phyloP scores from a whole-genome alignment of 2,888 invertebrate species.

The Hemicrepidius hirtus region DNA sequence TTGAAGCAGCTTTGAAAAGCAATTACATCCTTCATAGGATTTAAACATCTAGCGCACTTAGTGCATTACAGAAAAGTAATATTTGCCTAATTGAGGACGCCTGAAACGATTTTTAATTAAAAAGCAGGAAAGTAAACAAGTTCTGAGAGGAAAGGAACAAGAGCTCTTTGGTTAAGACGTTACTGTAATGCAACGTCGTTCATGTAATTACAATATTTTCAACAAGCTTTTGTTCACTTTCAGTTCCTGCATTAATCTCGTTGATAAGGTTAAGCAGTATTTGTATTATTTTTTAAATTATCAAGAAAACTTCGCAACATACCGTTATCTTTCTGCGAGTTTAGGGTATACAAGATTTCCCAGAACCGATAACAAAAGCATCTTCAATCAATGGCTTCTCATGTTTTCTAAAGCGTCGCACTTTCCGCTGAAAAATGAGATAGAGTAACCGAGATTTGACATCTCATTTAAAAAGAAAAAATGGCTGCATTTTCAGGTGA shows the following conservation, averaged over 20 bases:
- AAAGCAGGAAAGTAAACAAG: background rate
- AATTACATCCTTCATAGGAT: background rate
- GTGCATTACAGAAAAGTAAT: background rate
- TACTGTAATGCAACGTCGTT: background rate
- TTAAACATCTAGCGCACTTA: background rate
- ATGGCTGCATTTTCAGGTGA: background rate
- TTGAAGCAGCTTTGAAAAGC: background rate
- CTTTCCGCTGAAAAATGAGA: background rate
- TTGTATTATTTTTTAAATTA: background rate
- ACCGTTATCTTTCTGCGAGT: too few species aligned
- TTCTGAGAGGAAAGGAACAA: background rate
- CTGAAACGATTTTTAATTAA: conserved; percentile 8
- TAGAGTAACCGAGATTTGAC: background rate
- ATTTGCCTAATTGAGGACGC: background rate
- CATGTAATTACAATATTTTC: conserved; percentile 2
- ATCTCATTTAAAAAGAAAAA: background rate
- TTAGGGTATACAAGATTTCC: too few species aligned
- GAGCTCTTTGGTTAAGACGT: background rate
- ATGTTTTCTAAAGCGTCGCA: background rate
- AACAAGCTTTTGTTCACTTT: conserved; percentile 1
- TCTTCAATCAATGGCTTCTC: background rate
- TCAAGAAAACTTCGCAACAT: background rate
- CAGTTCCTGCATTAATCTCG: background rate
- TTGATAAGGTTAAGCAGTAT: background rate
- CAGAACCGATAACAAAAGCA: background rate